phyloP scores from a whole-genome alignment of 1,140 invertebrate genomes.

The Platorchestia sp. region DNA sequence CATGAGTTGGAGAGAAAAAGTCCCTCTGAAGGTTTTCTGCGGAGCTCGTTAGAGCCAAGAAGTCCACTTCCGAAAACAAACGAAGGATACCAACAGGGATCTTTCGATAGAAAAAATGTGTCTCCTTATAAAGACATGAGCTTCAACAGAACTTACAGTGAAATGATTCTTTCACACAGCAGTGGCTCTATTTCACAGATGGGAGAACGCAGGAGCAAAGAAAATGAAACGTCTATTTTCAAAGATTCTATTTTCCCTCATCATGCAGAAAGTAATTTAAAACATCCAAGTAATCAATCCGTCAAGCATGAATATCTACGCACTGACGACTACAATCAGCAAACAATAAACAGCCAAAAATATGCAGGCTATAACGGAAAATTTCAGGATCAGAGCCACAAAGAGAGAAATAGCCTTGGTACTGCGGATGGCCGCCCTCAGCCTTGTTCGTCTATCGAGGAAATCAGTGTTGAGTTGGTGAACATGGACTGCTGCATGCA shows the following conservation, averaged over 20 bases:
- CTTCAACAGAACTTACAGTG: background rate
- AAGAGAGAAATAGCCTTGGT: background rate
- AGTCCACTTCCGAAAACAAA: background rate
- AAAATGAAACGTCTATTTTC: background rate
- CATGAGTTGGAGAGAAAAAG: background rate
- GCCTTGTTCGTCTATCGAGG: background rate
- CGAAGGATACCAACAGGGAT: background rate
- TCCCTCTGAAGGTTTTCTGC: background rate
- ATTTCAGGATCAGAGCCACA: background rate
- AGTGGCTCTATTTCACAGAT: background rate
- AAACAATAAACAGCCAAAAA: background rate
- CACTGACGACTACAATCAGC: background rate
- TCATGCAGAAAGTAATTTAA: background rate
- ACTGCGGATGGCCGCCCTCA: background rate
- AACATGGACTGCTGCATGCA: slow-evolving; percentile 31
- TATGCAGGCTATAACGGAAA: too few relatives aligned
- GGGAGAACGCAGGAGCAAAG: background rate
- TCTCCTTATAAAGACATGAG: background rate
- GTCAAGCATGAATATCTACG: background rate
- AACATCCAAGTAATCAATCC: background rate
- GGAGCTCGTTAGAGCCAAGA: background rate
- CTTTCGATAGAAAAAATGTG: background rate
- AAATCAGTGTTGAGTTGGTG: background rate
- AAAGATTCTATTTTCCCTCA: background rate
- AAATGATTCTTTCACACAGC: background rate